A percentile compares a stretch with the other conserved stretches of the same genome.
Evolutionary conservation across 1,140 invertebrate species (phyloP).

Genomic region (Calycopis cecrops): DNA sequence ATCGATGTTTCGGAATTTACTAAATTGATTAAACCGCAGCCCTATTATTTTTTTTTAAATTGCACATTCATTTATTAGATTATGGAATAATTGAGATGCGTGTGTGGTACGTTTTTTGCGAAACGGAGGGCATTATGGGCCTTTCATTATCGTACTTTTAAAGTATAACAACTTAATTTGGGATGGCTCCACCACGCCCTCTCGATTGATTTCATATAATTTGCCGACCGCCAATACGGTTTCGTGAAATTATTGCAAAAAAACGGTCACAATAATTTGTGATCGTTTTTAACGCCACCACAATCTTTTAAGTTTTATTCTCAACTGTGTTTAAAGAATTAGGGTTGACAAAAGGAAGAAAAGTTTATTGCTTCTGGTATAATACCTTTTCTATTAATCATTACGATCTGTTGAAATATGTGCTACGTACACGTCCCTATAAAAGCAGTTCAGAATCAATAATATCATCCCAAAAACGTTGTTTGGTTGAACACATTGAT

Average conservation of each 20-base stretch:
- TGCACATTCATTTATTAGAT: slow-evolving; percentile 56
- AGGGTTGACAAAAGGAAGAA: too few relatives aligned
- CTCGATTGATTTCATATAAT: slow-evolving; percentile 68
- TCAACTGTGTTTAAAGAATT: too few relatives aligned
- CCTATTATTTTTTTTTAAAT: slow-evolving; percentile 48
- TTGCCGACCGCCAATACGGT: slow-evolving; percentile 47
- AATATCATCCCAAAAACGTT: too few relatives aligned
- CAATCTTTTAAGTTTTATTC: not conserved
- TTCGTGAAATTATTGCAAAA: slow-evolving; percentile 47
- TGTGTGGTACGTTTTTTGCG: slow-evolving; percentile 68
- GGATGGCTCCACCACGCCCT: slow-evolving; percentile 58
- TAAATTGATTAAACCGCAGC: slow-evolving; percentile 32
- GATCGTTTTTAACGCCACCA: slow-evolving; percentile 21
- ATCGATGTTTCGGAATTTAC: slow-evolving; percentile 31
- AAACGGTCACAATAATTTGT: slow-evolving; percentile 26
- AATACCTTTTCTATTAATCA: too few relatives aligned
- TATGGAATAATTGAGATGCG: slow-evolving; percentile 49
- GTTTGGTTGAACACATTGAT: too few relatives aligned
- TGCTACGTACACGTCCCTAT: too few relatives aligned
- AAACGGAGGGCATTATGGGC: slow-evolving; percentile 52
- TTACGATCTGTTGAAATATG: too few relatives aligned
- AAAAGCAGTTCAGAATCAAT: too few relatives aligned
- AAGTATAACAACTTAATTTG: slow-evolving; percentile 68
- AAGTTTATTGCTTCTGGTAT: too few relatives aligned
- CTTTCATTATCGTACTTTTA: slow-evolving; percentile 59